phyloP scores from a whole-genome alignment of 2,797 vertebrate genomes.

The Thunnus albacares region DNA sequence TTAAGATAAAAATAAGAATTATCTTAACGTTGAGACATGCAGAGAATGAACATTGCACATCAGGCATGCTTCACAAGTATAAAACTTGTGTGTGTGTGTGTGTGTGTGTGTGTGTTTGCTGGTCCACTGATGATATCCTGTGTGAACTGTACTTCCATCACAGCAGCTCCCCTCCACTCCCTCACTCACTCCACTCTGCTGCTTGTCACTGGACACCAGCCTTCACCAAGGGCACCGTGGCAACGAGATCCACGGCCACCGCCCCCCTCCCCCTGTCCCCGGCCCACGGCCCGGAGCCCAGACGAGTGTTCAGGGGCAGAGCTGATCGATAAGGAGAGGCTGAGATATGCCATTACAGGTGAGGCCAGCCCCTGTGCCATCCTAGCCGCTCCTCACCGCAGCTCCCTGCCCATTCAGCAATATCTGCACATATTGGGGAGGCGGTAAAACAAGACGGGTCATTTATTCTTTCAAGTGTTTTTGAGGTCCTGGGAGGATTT shows the following conservation, averaged over 20 bases:
- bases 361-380: conserved; percentile 76
- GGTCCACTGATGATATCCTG: conserved; percentile 25
- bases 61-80: not conserved
- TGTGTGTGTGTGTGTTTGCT: conserved; percentile 21
- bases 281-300: conserved; percentile 74
- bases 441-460: conserved; percentile 75
- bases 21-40: not conserved
- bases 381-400: conserved; percentile 60
- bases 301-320: conserved; percentile 76
- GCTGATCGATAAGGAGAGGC: conserved; percentile 76
- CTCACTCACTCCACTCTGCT: conserved; percentile 56
- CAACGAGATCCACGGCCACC: conserved; percentile 77
- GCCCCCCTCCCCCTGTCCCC: conserved; percentile 20
- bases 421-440: conserved; percentile 68
- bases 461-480: conserved; percentile 80
- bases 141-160: conserved; percentile 42
- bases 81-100: conserved; percentile 1
- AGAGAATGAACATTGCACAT: not conserved
- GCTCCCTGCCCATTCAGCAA: conserved; percentile 76
- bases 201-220: conserved; percentile 80
- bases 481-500: conserved; percentile 65
- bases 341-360: conserved; percentile 83
- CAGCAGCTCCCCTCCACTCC: conserved; percentile 25
- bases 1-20: not conserved
- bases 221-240: conserved; percentile 82